These are phyloP conservation scores for Eupithecia subfuscata DNA, from an alignment of 2,888 invertebrate genomes.

Conservation along the genomic window DNA sequence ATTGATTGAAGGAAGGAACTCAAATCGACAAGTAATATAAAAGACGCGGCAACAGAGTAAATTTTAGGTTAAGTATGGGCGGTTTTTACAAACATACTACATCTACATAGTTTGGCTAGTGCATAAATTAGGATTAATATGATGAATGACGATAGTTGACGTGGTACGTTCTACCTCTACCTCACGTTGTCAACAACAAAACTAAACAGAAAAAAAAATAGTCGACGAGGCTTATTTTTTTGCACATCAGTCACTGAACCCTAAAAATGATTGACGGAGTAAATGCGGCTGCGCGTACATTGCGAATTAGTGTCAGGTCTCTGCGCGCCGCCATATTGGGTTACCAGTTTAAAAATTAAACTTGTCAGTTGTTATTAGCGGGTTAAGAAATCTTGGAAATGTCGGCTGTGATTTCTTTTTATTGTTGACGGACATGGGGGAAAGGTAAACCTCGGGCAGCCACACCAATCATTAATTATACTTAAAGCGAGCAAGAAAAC, in stretches of 20 bases:
- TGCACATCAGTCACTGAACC: constrained; percentile 14
- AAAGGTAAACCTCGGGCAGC: background rate
- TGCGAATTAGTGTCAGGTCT: constrained; percentile 37
- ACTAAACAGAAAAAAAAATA: background rate
- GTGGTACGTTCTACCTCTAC: background rate
- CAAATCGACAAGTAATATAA: no score
- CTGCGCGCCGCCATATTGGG: constrained; percentile 28
- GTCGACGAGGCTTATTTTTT: background rate
- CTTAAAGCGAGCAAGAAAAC: background rate
- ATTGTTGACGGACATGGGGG: background rate
- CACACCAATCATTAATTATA: background rate
- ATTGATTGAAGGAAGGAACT: no score
- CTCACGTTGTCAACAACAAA: background rate
- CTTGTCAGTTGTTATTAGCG: constrained; percentile 35
- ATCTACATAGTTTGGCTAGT: no score
- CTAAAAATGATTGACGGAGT: constrained; percentile 24
- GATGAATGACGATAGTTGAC: background rate
- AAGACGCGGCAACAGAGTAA: no score
- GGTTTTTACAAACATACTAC: no score
- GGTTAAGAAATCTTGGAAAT: constrained; percentile 18
- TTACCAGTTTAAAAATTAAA: constrained; percentile 36
- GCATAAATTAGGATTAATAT: background rate
- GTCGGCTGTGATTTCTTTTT: constrained; percentile 13
- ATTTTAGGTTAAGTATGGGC: no score
- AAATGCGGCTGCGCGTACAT: constrained; percentile 22